These are phyloP conservation scores for Hucho hucho DNA, from an alignment of 2,113 vertebrate genomes.

Conservation along the genomic window DNA sequence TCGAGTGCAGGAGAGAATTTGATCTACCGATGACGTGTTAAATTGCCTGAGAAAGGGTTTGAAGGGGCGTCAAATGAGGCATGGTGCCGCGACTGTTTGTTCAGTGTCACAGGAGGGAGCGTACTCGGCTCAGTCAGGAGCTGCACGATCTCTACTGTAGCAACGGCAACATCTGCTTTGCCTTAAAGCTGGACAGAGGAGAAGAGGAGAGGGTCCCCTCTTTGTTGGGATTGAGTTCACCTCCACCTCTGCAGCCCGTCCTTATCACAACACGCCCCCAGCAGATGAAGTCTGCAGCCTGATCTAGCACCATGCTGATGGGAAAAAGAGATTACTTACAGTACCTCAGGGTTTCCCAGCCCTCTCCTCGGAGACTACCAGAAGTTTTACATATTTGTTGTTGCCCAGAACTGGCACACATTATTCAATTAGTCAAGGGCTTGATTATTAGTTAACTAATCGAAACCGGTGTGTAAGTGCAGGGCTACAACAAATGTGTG, in stretches of 20 bases:
- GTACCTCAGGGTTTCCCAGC: constrained; percentile 1
- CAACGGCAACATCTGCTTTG: constrained; percentile 36
- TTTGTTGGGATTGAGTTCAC: constrained; percentile 14
- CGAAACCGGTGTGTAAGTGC: too few species aligned
- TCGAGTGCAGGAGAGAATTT: constrained; percentile 24
- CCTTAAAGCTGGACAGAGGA: background rate
- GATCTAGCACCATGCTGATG: constrained; percentile 19
- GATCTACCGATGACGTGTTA: constrained; percentile 15
- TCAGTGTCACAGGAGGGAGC: constrained; percentile 29
- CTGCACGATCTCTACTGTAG: constrained; percentile 28
- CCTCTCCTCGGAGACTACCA: too few species aligned
- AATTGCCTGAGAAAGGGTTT: constrained; percentile 39
- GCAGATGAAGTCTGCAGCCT: constrained; percentile 24
- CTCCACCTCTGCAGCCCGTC: constrained; percentile 15
- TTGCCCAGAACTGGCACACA: too few species aligned
- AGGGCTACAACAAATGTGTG: too few species aligned
- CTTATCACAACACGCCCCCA: constrained; percentile 46
- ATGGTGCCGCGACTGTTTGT: constrained; percentile 4
- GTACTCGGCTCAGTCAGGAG: constrained; percentile 17
- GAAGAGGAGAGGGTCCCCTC: background rate
- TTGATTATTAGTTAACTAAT: too few species aligned
- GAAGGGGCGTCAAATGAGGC: constrained; percentile 34
- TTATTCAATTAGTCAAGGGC: too few species aligned
- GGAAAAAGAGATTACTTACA: constrained; percentile 46
- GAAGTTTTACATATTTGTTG: too few species aligned